Evolutionary conservation across 2,797 vertebrate genomes (phyloP).

Genomic region (Gymnothorax reevesii): DNA sequence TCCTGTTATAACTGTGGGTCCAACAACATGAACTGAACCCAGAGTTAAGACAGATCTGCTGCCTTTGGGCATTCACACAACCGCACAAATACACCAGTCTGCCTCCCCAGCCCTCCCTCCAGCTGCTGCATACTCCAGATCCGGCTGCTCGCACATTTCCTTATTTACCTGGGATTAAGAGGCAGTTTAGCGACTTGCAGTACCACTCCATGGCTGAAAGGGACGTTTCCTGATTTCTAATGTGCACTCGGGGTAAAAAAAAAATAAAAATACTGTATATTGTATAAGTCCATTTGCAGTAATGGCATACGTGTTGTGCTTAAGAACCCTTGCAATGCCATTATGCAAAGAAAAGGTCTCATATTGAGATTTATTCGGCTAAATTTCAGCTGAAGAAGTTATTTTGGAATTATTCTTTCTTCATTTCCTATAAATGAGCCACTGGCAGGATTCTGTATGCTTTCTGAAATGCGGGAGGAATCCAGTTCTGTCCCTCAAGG

Average conservation of each 20-base stretch:
- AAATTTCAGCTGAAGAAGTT: neutral
- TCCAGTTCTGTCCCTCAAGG: too few relatives aligned
- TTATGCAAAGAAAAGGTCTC: neutral
- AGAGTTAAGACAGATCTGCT: conserved; percentile 26
- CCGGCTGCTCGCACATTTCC: neutral
- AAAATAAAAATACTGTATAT: neutral
- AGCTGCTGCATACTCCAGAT: conserved; percentile 14
- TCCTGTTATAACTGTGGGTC: neutral
- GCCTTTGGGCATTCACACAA: neutral
- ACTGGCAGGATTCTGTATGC: neutral
- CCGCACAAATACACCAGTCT: conserved; percentile 9
- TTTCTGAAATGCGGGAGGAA: too few relatives aligned
- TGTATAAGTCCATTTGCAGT: neutral
- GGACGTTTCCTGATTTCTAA: conserved; percentile 26
- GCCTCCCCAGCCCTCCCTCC: conserved; percentile 21
- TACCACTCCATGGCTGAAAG: neutral
- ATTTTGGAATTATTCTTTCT: conserved; percentile 17
- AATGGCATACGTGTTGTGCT: neutral
- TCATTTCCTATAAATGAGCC: neutral
- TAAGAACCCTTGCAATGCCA: neutral
- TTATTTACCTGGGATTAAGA: conserved; percentile 23
- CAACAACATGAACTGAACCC: neutral
- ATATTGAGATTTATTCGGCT: neutral
- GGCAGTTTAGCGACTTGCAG: neutral
- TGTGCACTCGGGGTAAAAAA: neutral